Evolutionary conservation across 2,797 vertebrate genomes (phyloP).

Genomic region (Aselliscus stoliczkanus): DNA sequence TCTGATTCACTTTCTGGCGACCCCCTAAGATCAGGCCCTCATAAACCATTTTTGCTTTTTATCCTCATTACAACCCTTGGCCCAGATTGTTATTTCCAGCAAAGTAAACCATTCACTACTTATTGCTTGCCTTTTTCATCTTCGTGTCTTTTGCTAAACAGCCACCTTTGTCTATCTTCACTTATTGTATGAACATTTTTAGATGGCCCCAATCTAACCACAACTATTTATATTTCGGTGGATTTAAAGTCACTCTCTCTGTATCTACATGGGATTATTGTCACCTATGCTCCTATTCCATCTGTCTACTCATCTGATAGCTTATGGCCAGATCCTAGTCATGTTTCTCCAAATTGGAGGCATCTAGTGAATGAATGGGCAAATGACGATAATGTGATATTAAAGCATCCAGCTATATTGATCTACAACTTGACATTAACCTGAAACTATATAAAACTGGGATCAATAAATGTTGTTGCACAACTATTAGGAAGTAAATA

Average conservation of each 20-base stretch:
- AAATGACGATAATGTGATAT: background rate
- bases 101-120: background rate
- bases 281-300: background rate
- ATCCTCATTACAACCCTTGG: background rate
- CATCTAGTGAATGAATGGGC: background rate
- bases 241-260: background rate
- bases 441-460: background rate
- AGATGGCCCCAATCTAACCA: background rate
- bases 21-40: background rate
- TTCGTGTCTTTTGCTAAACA: background rate
- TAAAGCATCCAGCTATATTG: background rate
- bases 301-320: background rate
- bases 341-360: background rate
- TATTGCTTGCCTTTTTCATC: background rate
- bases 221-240: background rate
- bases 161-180: background rate
- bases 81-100: background rate
- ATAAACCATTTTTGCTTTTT: background rate
- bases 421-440: background rate
- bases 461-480: background rate
- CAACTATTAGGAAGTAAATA: background rate
- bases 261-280: background rate
- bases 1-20: background rate
- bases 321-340: background rate
- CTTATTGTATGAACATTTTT: background rate